Evolutionary conservation across 1,140 invertebrate species (phyloP).

Genomic region (Euglossa dilemma): DNA sequence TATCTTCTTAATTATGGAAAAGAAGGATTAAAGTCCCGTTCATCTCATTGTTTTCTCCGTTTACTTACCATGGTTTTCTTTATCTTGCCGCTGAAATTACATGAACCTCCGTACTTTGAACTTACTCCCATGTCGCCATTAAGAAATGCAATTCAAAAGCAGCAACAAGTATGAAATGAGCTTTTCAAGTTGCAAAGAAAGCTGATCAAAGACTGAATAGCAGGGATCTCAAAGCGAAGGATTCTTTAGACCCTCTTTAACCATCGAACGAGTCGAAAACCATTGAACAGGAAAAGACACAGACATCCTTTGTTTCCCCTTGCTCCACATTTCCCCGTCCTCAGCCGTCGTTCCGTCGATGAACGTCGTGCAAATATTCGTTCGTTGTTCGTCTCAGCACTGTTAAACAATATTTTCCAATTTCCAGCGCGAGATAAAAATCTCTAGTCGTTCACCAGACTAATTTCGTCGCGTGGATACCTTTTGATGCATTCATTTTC

Average conservation of each 20-base stretch:
- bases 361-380: neutral
- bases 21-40: neutral
- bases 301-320: conserved; percentile 32
- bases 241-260: conserved; percentile 33
- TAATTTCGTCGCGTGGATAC: no score
- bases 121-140: conserved; percentile 1
- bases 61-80: neutral
- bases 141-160: conserved; percentile 29
- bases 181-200: conserved; percentile 32
- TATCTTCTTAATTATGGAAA: no score
- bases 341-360: neutral
- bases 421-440: neutral
- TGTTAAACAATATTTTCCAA: conserved; percentile 9
- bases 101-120: neutral
- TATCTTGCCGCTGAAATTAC: conserved; percentile 2
- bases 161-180: conserved; percentile 35
- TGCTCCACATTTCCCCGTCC: conserved; percentile 13
- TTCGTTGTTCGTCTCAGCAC: neutral
- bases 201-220: conserved; percentile 40
- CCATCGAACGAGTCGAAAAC: conserved; percentile 33
- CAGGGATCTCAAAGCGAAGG: conserved; percentile 32
- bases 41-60: neutral
- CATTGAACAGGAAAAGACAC: conserved; percentile 44
- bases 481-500: neutral
- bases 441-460: neutral